These are phyloP conservation scores for Octodon degus DNA, from an alignment of 2,113 vertebrate species.

Conservation along the genomic window DNA sequence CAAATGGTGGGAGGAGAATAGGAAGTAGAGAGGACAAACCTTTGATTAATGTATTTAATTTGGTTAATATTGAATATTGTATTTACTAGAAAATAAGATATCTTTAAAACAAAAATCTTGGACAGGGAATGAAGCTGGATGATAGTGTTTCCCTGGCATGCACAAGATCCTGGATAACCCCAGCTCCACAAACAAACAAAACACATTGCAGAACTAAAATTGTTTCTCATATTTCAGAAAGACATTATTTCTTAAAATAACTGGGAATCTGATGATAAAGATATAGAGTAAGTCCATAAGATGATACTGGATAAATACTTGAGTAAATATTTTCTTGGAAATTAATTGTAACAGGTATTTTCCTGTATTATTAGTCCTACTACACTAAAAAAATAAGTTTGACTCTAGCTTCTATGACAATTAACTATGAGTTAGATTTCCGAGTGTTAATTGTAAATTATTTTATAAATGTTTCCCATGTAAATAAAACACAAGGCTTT, in stretches of 20 bases:
- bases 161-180: neutral
- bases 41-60: neutral
- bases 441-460: neutral
- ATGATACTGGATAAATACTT: neutral
- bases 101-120: neutral
- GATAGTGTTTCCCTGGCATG: neutral
- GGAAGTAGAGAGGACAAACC: neutral
- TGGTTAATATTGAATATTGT: constrained; percentile 10
- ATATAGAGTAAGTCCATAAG: neutral
- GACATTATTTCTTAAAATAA: constrained; percentile 16
- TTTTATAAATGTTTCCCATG: neutral
- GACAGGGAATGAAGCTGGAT: neutral
- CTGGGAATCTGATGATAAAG: neutral
- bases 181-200: neutral
- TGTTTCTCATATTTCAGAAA: neutral
- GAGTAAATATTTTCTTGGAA: constrained; percentile 4
- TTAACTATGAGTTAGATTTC: neutral
- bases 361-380: constrained; percentile 9
- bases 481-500: constrained; percentile 10
- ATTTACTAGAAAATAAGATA: neutral
- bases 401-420: neutral
- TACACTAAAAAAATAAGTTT: neutral
- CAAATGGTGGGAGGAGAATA: neutral
- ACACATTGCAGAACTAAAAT: neutral
- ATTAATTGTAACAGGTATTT: neutral